A percentile compares a stretch with the other conserved stretches of the same genome.
Evolutionary conservation across 1,140 invertebrate species (phyloP).

Genomic region (Bombus pyrosoma): DNA sequence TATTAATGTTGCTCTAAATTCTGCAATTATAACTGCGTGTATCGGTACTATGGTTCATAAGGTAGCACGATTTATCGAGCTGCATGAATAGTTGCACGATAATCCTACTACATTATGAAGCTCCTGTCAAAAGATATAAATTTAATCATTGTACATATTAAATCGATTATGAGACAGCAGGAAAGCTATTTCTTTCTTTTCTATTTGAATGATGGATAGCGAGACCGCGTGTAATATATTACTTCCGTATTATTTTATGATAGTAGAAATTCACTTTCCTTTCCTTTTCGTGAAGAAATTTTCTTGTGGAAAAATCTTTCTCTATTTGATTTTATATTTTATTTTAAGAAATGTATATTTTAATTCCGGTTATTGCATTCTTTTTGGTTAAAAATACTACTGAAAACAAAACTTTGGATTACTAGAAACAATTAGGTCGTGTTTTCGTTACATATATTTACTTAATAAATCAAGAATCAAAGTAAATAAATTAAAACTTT

Average conservation of each 20-base stretch:
- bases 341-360: background rate
- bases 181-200: constrained; percentile 4
- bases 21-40: constrained; percentile 23
- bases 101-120: background rate
- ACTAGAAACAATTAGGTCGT: no score
- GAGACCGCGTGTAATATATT: background rate
- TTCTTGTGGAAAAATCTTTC: background rate
- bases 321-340: background rate
- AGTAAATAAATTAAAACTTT: no score
- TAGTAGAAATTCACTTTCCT: background rate
- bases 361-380: no score
- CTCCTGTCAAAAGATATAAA: constrained; percentile 23
- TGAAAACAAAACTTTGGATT: no score
- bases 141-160: constrained; percentile 24
- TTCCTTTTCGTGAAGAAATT: background rate
- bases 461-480: no score
- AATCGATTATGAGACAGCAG: constrained; percentile 19
- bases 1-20: constrained; percentile 36
- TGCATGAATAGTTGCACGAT: constrained; percentile 14
- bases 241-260: background rate
- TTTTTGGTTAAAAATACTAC: no score
- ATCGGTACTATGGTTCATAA: background rate
- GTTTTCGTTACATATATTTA: no score
- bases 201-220: background rate
- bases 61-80: constrained; percentile 29